phyloP scores from a whole-genome alignment of 2,888 invertebrate genomes.

The Cephus spinipes region DNA sequence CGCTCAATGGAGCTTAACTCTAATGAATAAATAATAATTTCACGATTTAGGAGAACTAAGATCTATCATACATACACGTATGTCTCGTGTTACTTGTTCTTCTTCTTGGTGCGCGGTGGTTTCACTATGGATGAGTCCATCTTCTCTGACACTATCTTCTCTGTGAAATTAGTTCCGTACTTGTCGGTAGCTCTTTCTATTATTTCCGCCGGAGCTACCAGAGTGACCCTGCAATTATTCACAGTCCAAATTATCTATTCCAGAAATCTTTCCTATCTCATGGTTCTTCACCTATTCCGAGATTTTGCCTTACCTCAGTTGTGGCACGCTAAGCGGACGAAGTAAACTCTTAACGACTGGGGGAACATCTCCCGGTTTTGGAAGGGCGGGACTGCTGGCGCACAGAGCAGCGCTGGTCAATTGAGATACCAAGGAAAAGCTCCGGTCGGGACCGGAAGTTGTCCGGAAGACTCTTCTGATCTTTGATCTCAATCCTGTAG shows the following conservation, averaged over 20 bases:
- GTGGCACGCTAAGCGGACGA: slow-evolving; percentile 71
- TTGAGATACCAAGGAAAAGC: slow-evolving; percentile 70
- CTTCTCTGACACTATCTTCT: slow-evolving; percentile 38
- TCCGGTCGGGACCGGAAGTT: slow-evolving; percentile 68
- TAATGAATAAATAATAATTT: not conserved
- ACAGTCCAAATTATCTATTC: not conserved
- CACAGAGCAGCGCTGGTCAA: slow-evolving; percentile 73
- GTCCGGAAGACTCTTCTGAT: slow-evolving; percentile 72
- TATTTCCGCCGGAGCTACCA: slow-evolving; percentile 54
- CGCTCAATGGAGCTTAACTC: not conserved
- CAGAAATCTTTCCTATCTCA: not conserved
- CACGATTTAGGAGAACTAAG: not conserved
- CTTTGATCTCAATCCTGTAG: slow-evolving; percentile 69
- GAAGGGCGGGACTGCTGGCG: slow-evolving; percentile 72
- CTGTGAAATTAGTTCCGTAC: slow-evolving; percentile 45
- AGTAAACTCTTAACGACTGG: slow-evolving; percentile 71
- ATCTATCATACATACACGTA: not conserved
- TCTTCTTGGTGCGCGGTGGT: slow-evolving; percentile 67
- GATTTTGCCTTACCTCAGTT: slow-evolving; percentile 59
- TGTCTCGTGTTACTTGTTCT: slow-evolving; percentile 60
- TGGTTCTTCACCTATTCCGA: not conserved
- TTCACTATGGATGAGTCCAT: slow-evolving; percentile 59
- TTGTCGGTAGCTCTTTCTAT: slow-evolving; percentile 50
- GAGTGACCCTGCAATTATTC: slow-evolving; percentile 52
- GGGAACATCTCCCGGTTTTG: slow-evolving; percentile 68